Evolutionary conservation across 2,888 invertebrate genomes (phyloP), one percentile per base, ranked within the genome.

Genomic region (Prenolepis imparis): DNA sequence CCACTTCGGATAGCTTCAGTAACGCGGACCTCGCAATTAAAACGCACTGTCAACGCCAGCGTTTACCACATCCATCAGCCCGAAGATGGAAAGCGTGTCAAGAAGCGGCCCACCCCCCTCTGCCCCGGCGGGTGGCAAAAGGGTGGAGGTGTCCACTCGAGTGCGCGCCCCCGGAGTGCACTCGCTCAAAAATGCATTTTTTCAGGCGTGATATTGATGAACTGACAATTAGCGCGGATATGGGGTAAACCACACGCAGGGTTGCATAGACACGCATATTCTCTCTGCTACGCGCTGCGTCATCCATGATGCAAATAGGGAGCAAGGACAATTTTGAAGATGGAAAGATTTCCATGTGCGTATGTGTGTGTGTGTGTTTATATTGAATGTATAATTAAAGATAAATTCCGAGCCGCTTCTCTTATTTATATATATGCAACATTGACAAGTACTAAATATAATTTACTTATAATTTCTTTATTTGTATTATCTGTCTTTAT

Each of bases 41-140:
- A 82, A 66, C 82, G 82, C 77, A 82, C 78, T 78, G 82, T 82
- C 82, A 82, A 82, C 82, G 74, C 78, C 82, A 82, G 66, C 82
- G 82, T 66, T 66, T 77, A 77, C 75, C 78, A 59, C 78, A 80
- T 80, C 78, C 78, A 73, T 81, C 81, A 75, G 64, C n/a, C 64
- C 64, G 82, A 82, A 77, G 82, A 82, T 82, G 82, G 82, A 82
- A 82, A 82, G 82, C 82, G 82, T 82, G 82, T 82, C 82, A 82
- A 82, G 82, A 82, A 82, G 82, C 64, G 59, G 59, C 32, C 63
- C 75, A 3, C n/a, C 28, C 41, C 57, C 44, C 9, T 15, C 77
- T 21, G 21, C 39, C 59, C n/a, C 32, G 66, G 44, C 48, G 39
- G 57, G 74, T 75, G 66, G 77, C 82, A 3, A 81, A 75, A 75